A percentile compares a stretch with the other conserved stretches of the same genome.
Conservation (phyloP, 2,113 vertebrate genomes). For the Serinus canaria region DNA sequence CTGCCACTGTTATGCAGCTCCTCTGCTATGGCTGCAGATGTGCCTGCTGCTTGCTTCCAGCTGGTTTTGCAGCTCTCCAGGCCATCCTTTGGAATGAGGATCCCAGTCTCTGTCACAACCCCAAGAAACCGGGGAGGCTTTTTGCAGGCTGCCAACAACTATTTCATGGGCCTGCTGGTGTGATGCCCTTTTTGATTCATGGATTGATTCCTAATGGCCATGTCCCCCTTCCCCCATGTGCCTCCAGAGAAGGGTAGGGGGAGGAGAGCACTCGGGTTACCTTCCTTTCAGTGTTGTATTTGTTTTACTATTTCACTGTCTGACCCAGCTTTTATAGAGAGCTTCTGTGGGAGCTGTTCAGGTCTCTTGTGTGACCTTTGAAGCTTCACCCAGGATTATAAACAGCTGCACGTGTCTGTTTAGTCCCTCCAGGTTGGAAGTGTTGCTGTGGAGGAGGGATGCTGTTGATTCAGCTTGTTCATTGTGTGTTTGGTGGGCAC, state of each 20-base stretch:
- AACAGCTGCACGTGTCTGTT: background rate
- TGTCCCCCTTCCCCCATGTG: accelerated
- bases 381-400: background rate
- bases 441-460: background rate
- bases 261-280: background rate
- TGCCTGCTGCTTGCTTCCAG: background rate
- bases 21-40: background rate
- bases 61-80: background rate
- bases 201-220: background rate
- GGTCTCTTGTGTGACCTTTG: background rate
- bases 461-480: background rate
- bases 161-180: background rate
- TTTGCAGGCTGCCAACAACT: background rate
- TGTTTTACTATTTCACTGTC: background rate
- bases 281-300: background rate
- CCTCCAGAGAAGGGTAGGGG: background rate
- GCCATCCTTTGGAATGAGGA: background rate
- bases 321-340: background rate
- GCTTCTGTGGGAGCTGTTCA: background rate
- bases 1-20: background rate
- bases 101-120: background rate
- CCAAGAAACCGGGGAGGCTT: background rate
- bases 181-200: background rate
- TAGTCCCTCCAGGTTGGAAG: background rate
- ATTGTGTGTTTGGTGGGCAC: background rate